Evolutionary conservation across 2,888 invertebrate species (phyloP).

Genomic region (Gerris lacustris): DNA sequence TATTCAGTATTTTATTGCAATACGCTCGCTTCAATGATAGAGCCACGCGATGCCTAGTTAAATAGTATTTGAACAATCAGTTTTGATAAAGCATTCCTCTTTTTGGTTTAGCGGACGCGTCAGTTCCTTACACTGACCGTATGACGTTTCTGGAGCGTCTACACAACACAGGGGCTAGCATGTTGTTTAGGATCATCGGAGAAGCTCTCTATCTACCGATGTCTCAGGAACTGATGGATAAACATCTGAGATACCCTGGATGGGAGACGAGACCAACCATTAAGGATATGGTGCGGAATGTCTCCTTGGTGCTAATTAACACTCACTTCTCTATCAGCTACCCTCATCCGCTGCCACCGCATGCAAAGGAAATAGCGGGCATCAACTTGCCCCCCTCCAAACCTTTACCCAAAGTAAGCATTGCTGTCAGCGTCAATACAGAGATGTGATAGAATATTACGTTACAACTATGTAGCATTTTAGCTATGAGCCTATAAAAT

Average conservation of each 20-base stretch:
- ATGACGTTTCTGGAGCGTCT: conserved; percentile 13
- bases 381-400: conserved; percentile 14
- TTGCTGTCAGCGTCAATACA: too few relatives aligned
- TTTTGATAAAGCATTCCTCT: not conserved
- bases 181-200: conserved; percentile 11
- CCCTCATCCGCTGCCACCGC: conserved; percentile 19
- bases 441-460: too few relatives aligned
- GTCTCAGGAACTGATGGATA: conserved; percentile 20
- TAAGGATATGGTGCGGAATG: conserved; percentile 20
- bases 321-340: conserved; percentile 21
- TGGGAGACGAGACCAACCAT: conserved; percentile 20
- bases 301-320: conserved; percentile 25
- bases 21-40: too few relatives aligned
- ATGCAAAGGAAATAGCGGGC: conserved; percentile 22
- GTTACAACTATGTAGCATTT: too few relatives aligned
- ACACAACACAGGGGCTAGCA: conserved; percentile 8
- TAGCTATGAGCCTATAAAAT: too few relatives aligned
- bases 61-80: too few relatives aligned
- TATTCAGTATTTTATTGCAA: too few relatives aligned
- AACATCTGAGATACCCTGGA: conserved; percentile 23
- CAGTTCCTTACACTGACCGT: conserved; percentile 8
- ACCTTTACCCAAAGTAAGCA: conserved; percentile 24
- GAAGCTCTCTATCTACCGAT: conserved; percentile 21
- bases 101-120: conserved; percentile 7
- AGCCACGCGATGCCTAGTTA: too few relatives aligned